Evolutionary conservation across 2,888 invertebrate genomes (phyloP).

Genomic region (Dryocosmus kuriphilus): DNA sequence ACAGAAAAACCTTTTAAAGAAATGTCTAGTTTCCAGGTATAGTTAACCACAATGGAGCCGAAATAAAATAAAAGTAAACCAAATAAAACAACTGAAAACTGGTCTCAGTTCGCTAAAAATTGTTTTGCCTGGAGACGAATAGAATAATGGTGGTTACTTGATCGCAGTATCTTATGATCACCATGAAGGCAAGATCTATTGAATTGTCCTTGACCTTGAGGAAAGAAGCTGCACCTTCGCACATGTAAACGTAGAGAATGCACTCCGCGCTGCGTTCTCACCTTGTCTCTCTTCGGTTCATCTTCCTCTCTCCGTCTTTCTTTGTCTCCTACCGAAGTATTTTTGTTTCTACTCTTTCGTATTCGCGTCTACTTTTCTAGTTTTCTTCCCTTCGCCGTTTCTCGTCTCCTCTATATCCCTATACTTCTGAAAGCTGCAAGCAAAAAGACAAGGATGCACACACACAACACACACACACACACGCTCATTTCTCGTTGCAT

Average conservation of each 20-base stretch:
- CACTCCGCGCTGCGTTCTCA: slow-evolving; percentile 12
- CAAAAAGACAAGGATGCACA: not conserved
- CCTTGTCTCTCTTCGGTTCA: slow-evolving; percentile 40
- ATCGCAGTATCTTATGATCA: not conserved
- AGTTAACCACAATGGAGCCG: no score
- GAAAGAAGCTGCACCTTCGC: slow-evolving; percentile 18
- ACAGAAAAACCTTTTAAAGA: no score
- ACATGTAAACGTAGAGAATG: slow-evolving; percentile 38
- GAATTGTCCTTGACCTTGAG: slow-evolving; percentile 37
- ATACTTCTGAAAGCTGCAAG: not conserved
- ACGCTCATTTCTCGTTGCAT: slow-evolving; percentile 36
- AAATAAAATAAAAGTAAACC: no score
- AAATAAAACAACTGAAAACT: no score
- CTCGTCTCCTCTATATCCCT: slow-evolving; percentile 9
- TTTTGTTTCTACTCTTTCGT: not conserved
- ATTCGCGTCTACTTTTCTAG: slow-evolving; percentile 25
- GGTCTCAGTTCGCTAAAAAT: not conserved
- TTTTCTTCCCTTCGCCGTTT: slow-evolving; percentile 32
- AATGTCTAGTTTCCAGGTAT: no score
- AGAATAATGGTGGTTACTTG: not conserved
- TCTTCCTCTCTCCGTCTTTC: slow-evolving; percentile 37
- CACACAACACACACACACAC: slow-evolving; percentile 4
- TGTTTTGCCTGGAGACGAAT: not conserved
- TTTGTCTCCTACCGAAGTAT: slow-evolving; percentile 16
- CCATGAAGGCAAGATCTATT: slow-evolving; percentile 6